These are phyloP conservation scores for Coboldia fuscipes DNA, from an alignment of 1,140 invertebrate species.

Conservation along the genomic window DNA sequence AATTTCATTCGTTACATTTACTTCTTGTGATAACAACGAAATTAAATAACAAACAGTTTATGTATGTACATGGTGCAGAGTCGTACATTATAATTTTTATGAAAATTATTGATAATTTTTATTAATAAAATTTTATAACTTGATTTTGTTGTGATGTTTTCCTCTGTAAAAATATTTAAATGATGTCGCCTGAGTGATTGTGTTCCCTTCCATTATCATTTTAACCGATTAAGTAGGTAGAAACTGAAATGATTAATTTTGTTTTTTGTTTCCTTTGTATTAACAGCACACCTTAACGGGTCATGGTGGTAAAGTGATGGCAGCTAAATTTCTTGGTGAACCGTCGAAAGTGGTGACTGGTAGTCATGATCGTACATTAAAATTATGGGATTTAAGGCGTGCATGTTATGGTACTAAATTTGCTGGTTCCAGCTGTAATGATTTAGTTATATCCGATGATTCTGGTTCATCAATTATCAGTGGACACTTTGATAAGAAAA, in stretches of 20 bases:
- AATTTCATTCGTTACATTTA: no score
- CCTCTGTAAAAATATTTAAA: no score
- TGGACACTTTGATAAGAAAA: conserved; percentile 91
- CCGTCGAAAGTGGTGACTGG: conserved; percentile 78
- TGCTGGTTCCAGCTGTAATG: conserved; percentile 89
- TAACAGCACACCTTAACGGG: conserved; percentile 87
- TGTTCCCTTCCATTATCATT: background rate
- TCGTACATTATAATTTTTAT: no score
- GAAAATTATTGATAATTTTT: no score
- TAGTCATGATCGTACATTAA: conserved; percentile 86
- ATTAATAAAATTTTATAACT: no score
- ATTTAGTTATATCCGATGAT: conserved; percentile 73
- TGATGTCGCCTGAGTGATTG: no score
- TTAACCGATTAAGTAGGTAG: no score
- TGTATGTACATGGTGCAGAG: no score
- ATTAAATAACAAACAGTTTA: no score
- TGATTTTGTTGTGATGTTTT: no score
- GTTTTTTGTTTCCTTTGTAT: conserved; percentile 12
- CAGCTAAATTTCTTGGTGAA: conserved; percentile 80
- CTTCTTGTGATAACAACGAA: no score
- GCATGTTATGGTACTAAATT: conserved; percentile 92
- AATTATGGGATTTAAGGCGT: conserved; percentile 88
- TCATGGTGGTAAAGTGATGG: conserved; percentile 87
- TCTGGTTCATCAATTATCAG: conserved; percentile 85
- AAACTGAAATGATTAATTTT: background rate